phyloP scores from a whole-genome alignment of 1,140 invertebrate genomes.

The Zaprionus nigranus region DNA sequence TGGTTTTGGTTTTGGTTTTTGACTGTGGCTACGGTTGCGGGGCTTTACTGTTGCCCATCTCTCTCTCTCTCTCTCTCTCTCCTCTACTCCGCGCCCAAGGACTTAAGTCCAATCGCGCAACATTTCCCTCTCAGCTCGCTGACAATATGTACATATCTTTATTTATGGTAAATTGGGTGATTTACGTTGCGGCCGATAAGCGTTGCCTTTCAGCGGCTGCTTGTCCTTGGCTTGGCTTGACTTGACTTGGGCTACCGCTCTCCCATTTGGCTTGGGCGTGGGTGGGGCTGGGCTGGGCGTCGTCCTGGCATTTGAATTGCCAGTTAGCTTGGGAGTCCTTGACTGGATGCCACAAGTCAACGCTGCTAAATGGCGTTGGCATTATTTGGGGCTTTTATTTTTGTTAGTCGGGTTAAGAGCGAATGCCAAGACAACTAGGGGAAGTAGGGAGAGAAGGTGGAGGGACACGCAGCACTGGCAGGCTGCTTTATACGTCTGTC shows the following conservation, averaged over 20 bases:
- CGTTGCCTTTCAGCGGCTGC: constrained; percentile 75
- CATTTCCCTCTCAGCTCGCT: constrained; percentile 34
- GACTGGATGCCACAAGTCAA: constrained; percentile 52
- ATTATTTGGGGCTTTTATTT: constrained; percentile 72
- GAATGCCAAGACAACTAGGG: constrained; percentile 24
- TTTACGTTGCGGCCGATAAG: constrained; percentile 83
- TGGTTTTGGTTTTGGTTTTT: constrained; percentile 33
- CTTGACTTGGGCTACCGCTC: constrained; percentile 2
- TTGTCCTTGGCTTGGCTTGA: constrained; percentile 52
- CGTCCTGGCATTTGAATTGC: constrained; percentile 71
- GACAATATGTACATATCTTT: constrained; percentile 83
- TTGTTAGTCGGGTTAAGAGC: constrained; percentile 66
- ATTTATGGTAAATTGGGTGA: constrained; percentile 83
- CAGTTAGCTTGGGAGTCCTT: constrained; percentile 64
- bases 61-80: background rate
- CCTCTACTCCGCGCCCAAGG: background rate
- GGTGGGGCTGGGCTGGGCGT: background rate
- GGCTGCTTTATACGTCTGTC: constrained; percentile 45
- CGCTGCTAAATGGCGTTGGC: constrained; percentile 60
- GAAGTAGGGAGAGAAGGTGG: background rate
- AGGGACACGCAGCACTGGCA: background rate
- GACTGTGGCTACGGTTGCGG: constrained; percentile 26
- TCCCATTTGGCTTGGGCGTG: background rate
- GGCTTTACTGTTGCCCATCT: constrained; percentile 30
- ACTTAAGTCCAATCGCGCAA: constrained; percentile 1